These are phyloP conservation scores for Cinclus mexicanus DNA, from an alignment of 2,113 vertebrate genomes.

Conservation along the genomic window DNA sequence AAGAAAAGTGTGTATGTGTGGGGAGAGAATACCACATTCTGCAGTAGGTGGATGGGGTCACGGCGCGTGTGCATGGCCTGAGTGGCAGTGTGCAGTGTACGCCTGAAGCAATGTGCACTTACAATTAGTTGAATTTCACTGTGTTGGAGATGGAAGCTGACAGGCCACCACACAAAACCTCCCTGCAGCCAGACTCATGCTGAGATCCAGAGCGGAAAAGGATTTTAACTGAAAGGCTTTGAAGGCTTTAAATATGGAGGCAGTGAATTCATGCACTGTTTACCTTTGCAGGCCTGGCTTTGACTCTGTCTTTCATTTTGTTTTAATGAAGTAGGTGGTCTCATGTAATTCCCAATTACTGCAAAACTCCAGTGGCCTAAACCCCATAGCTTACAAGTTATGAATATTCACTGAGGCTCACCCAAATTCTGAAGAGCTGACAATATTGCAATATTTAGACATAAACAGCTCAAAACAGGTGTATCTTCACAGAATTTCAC, in stretches of 20 bases:
- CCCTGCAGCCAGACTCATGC: conserved; percentile 65
- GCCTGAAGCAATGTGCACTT: conserved; percentile 53
- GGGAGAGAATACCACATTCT: neutral
- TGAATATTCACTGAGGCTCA: neutral
- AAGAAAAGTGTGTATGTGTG: neutral
- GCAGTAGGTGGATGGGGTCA: neutral
- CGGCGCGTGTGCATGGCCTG: neutral
- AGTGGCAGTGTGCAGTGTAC: neutral
- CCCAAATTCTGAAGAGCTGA: neutral
- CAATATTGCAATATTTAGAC: neutral
- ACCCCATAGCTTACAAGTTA: neutral
- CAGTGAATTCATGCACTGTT: conserved; percentile 63
- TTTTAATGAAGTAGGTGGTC: conserved; percentile 62
- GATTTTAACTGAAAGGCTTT: conserved; percentile 65
- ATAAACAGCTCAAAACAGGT: neutral
- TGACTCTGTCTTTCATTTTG: conserved; percentile 51
- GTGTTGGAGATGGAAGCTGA: conserved; percentile 73
- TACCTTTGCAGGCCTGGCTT: conserved; percentile 49
- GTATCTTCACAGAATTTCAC: neutral
- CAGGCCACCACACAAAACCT: conserved; percentile 69
- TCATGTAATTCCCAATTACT: conserved; percentile 11
- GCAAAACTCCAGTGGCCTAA: neutral
- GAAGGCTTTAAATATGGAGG: conserved; percentile 49
- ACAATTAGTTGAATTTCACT: conserved; percentile 72
- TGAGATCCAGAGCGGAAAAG: conserved; percentile 66